Percentiles rank a stretch among this genome's conserved stretches.
Evolutionary conservation across 2,797 vertebrate species (phyloP).

Genomic region (Todus mexicanus): DNA sequence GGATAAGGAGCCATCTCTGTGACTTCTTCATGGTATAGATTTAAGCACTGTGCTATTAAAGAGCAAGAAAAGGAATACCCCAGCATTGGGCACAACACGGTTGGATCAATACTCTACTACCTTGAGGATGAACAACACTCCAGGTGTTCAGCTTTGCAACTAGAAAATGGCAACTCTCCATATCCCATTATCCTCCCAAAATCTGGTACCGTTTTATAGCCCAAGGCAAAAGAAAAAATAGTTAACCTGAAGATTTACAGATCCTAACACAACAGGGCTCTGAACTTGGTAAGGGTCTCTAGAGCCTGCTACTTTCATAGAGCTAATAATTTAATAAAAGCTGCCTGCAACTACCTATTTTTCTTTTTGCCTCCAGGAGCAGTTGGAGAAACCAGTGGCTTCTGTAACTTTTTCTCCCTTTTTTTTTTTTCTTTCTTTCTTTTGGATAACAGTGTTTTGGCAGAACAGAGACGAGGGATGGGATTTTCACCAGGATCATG

Average conservation of each 20-base stretch:
- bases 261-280: background rate
- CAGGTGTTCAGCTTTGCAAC: background rate
- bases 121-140: background rate
- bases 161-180: background rate
- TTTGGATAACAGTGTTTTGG: conserved; percentile 76
- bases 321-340: background rate
- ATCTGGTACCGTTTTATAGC: background rate
- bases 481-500: conserved; percentile 79
- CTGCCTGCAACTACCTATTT: background rate
- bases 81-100: accelerated
- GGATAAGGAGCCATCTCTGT: background rate
- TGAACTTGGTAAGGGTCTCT: background rate
- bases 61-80: background rate
- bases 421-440: conserved; percentile 8
- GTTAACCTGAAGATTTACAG: background rate
- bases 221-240: background rate
- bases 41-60: background rate
- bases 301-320: background rate
- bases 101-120: background rate
- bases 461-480: conserved; percentile 74
- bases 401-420: background rate
- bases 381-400: background rate
- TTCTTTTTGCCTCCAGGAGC: background rate
- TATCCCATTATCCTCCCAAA: background rate
- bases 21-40: background rate